Base-by-base conservation (phyloP, 2,797 vertebrate genomes). In the Xiphophorus birchmanni region DNA sequence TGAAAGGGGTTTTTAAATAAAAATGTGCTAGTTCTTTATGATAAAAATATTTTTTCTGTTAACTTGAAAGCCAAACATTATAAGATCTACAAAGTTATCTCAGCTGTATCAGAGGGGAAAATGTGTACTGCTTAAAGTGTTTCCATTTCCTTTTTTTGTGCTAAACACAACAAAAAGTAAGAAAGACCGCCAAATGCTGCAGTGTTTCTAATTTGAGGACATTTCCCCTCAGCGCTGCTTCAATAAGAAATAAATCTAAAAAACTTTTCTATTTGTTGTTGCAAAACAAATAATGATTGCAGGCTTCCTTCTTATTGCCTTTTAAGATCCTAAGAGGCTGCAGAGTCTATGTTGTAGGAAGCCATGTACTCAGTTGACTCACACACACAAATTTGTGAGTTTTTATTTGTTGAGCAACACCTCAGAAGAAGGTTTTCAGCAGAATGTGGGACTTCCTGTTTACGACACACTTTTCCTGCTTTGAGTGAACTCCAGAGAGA, bases 381-480 rank as follows among this genome's bases (percentile, higher is more conserved):
- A 76, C 79, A 73, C 69, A 82, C 44, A 76, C n/a, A 75, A 0
- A 82, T 60, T 1, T 44, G n/a, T 65, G 21, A 76, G 82, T 87
- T 81, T 88, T 40, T 67, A 72, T 88, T 73, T 73, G 75, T 89
- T 86, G 74, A 79, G 80, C 54, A 29, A 82, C 80, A 79, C 86
- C 82, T 74, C 74, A 29, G 74, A 76, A 90, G 88, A 92, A 91
- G 72, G 87, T 21, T 44, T 83, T 81, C 81, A 77, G n/a, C 52
- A 79, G 72, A 78, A 44, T 73, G 84, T 87, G 89, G 82, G 79
- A 91, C 85, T 92, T 95, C 95, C 94, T 96, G 93, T 95, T 95
- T 94, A 91, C 58, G 79, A 79, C 88, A 91, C 79, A 90, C 78
- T 87, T 91, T 94, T 95, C 94, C 93, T 94, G 92, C 93, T 95